A percentile compares a stretch with the other conserved stretches of the same genome.
Conservation (phyloP, 1,140 invertebrate species). For the Propsilocerus akamusi region DNA sequence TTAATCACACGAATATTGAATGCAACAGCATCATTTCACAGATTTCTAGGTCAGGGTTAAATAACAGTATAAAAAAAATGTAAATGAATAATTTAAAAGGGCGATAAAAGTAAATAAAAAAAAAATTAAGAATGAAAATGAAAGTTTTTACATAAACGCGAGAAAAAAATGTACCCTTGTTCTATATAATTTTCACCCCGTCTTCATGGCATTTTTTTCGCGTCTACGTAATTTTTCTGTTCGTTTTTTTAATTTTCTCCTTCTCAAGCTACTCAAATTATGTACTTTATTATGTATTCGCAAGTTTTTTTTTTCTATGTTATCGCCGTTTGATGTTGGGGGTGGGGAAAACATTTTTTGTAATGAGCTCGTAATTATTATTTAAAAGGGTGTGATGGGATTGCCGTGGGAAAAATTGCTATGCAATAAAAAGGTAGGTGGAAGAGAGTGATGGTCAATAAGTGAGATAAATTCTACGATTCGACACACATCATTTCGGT, state of each 20-base stretch:
- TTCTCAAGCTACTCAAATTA: background rate
- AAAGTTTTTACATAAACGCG: slow-evolving; percentile 4
- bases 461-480: too few species aligned
- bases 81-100: background rate
- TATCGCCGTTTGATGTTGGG: too few species aligned
- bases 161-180: background rate
- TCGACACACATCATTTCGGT: too few species aligned
- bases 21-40: too few species aligned
- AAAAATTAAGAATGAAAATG: slow-evolving; percentile 3
- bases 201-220: background rate
- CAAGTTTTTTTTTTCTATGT: too few species aligned
- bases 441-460: too few species aligned
- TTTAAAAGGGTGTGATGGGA: too few species aligned
- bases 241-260: background rate
- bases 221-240: background rate
- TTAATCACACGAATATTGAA: too few species aligned
- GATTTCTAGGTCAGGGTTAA: slow-evolving; percentile 3
- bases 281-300: slow-evolving; percentile 1
- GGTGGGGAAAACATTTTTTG: too few species aligned
- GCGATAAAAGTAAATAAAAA: background rate
- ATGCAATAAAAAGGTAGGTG: too few species aligned
- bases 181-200: slow-evolving; percentile 2
- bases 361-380: too few species aligned
- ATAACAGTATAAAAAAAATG: background rate
- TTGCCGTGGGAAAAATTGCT: too few species aligned